These are phyloP conservation scores for Neoascia interrupta DNA, from an alignment of 2,888 invertebrate genomes.

Conservation along the genomic window DNA sequence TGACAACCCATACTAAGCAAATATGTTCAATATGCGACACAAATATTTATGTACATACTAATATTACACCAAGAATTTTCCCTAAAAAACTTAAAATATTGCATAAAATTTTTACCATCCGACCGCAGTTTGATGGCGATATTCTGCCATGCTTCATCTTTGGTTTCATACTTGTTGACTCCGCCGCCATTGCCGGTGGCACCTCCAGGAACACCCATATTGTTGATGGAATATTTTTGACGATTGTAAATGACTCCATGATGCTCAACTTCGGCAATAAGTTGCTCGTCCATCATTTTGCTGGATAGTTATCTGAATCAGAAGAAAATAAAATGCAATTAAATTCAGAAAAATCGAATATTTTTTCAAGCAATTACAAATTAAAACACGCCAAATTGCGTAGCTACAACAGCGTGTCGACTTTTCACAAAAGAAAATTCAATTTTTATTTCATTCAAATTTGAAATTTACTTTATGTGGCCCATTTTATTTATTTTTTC, in stretches of 20 bases:
- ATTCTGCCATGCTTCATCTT: slow-evolving; percentile 79
- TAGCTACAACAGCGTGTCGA: too few species aligned
- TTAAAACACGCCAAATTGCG: background rate
- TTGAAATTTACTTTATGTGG: too few species aligned
- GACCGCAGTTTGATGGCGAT: slow-evolving; percentile 78
- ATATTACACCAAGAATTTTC: too few species aligned
- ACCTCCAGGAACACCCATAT: slow-evolving; percentile 69
- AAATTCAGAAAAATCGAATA: background rate
- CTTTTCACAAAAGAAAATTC: too few species aligned
- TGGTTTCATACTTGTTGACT: slow-evolving; percentile 78
- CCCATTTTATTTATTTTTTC: too few species aligned
- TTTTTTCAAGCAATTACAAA: background rate
- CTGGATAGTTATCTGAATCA: background rate
- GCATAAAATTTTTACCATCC: too few species aligned
- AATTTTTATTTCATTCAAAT: too few species aligned
- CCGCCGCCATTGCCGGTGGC: slow-evolving; percentile 54
- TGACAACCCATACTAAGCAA: too few species aligned
- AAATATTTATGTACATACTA: too few species aligned
- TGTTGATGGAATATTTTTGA: slow-evolving; percentile 79
- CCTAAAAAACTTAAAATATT: too few species aligned
- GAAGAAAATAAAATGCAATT: background rate
- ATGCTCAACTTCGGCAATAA: slow-evolving; percentile 79
- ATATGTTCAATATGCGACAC: too few species aligned
- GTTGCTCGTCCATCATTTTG: slow-evolving; percentile 79
- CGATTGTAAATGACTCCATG: slow-evolving; percentile 79